A percentile compares a stretch with the other conserved stretches of the same genome.
Evolutionary conservation across 1,140 invertebrate genomes (phyloP).

Genomic region (Geopemphigus sp.): DNA sequence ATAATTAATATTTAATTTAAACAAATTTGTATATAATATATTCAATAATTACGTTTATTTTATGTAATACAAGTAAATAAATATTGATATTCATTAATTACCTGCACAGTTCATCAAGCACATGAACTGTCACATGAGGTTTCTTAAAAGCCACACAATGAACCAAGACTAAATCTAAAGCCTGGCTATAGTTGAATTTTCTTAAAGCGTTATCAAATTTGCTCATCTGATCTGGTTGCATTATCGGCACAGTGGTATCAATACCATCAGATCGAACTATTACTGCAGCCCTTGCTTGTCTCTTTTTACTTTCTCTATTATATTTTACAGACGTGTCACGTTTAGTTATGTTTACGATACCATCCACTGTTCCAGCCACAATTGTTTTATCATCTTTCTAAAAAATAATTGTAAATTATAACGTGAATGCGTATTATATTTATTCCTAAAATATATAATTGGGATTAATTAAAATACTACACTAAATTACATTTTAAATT

Average conservation of each 20-base stretch:
- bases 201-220: constrained; percentile 71
- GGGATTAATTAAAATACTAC: too few relatives aligned
- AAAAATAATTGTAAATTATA: constrained; percentile 54
- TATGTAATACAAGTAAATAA: too few relatives aligned
- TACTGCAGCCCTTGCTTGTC: constrained; percentile 53
- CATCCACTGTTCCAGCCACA: constrained; percentile 88
- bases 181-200: constrained; percentile 79
- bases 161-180: constrained; percentile 70
- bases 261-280: constrained; percentile 57
- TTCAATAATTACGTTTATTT: too few relatives aligned
- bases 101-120: constrained; percentile 80
- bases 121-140: constrained; percentile 74
- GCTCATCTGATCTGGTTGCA: constrained; percentile 57
- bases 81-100: constrained; percentile 40
- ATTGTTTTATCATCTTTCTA: constrained; percentile 79
- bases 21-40: too few relatives aligned
- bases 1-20: too few relatives aligned
- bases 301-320: constrained; percentile 50
- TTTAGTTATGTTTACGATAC: constrained; percentile 80
- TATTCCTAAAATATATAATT: too few relatives aligned
- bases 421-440: too few relatives aligned
- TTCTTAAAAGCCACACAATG: constrained; percentile 63
- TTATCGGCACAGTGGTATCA: constrained; percentile 61
- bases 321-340: constrained; percentile 62
- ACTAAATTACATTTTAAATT: too few relatives aligned